Percentiles rank a stretch among this genome's conserved stretches.
Evolutionary conservation across 2,113 vertebrate species (phyloP).

Genomic region (Eretmochelys imbricata): DNA sequence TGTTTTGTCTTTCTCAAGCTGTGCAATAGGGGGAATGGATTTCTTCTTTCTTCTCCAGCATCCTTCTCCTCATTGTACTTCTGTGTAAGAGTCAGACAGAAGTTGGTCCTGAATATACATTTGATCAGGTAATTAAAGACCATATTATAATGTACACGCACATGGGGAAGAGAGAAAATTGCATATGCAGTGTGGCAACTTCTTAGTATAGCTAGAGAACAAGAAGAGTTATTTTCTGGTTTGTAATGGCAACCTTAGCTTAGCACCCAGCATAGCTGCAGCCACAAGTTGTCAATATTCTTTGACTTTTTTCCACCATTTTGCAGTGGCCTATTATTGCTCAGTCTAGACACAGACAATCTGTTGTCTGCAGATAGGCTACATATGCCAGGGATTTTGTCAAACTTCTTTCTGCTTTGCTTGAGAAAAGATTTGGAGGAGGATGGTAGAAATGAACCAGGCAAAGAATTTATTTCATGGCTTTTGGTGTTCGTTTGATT

Average conservation of each 20-base stretch:
- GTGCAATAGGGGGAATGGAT: background rate
- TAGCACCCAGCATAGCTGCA: background rate
- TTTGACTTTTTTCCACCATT: background rate
- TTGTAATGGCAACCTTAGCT: background rate
- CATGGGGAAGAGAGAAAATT: background rate
- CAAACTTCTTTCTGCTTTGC: background rate
- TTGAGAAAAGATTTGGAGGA: background rate
- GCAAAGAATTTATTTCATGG: background rate
- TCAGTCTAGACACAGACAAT: background rate
- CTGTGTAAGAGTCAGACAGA: background rate
- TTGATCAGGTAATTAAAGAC: background rate
- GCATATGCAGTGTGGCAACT: background rate
- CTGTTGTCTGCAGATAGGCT: fast-evolving
- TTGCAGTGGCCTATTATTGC: background rate
- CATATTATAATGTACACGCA: background rate
- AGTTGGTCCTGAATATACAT: background rate
- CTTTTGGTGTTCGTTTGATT: background rate
- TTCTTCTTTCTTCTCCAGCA: background rate
- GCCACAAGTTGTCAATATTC: background rate
- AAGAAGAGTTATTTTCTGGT: background rate
- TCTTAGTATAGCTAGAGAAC: background rate
- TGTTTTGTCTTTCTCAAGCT: background rate
- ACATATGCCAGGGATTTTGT: background rate
- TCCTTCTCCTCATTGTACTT: background rate
- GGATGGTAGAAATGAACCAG: background rate